Percentiles rank a stretch among this genome's conserved stretches.
phyloP scores from a whole-genome alignment of 1,140 invertebrate genomes.

The Campoletis sonorensis region DNA sequence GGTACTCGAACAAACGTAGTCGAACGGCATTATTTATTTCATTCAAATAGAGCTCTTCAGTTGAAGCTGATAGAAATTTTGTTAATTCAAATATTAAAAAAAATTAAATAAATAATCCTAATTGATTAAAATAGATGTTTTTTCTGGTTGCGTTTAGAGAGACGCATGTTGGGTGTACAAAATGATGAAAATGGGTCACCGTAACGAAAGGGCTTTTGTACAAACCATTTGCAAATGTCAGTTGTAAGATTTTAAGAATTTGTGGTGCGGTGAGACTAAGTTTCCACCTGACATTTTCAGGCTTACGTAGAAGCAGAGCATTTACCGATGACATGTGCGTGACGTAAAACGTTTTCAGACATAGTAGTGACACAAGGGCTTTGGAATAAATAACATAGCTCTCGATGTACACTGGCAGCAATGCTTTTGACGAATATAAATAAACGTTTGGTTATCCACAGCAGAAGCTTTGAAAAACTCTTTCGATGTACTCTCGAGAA shows the following conservation, averaged over 20 bases:
- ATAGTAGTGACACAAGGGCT: not conserved
- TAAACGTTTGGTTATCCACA: slow-evolving; percentile 2
- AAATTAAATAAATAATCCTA: no score
- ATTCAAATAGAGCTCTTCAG: no score
- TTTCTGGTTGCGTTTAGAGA: no score
- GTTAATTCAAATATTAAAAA: no score
- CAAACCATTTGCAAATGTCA: not conserved
- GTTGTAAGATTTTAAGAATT: not conserved
- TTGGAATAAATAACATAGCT: not conserved
- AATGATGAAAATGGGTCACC: not conserved
- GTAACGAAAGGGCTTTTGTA: not conserved
- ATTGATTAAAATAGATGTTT: no score
- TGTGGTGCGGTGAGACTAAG: not conserved
- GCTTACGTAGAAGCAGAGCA: not conserved
- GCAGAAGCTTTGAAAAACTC: not conserved
- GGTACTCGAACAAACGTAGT: no score
- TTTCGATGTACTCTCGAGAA: no score
- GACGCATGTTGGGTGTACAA: no score
- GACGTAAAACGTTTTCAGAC: not conserved
- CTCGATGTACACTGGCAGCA: not conserved
- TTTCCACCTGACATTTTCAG: slow-evolving; percentile 10
- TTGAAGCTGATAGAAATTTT: no score
- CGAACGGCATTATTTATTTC: no score
- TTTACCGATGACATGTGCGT: not conserved
- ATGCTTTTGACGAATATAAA: not conserved